Evolutionary conservation across 1,140 invertebrate genomes (phyloP).

Genomic region (Acyrthosiphon pisum): DNA sequence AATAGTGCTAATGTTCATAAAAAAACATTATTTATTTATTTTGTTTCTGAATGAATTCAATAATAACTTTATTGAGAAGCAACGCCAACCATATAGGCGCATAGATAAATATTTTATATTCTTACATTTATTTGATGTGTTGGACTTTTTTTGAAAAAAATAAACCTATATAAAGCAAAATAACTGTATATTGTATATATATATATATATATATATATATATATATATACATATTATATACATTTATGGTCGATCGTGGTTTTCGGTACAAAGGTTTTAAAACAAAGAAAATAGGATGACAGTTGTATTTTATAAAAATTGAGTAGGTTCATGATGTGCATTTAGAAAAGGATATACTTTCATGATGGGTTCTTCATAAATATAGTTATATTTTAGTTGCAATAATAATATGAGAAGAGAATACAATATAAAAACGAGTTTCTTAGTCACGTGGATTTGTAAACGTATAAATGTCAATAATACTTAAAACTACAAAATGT

Average conservation of each 20-base stretch:
- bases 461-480: not conserved
- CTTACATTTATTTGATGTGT: not conserved
- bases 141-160: not conserved
- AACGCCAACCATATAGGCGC: not conserved
- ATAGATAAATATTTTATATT: not conserved
- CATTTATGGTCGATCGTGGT: not conserved
- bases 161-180: not conserved
- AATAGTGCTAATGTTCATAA: not conserved
- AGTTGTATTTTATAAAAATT: not conserved
- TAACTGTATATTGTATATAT: too few relatives aligned
- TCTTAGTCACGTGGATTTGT: not conserved
- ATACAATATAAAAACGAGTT: not conserved
- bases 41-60: not conserved
- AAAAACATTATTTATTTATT: not conserved
- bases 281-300: not conserved
- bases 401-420: not conserved
- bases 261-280: not conserved
- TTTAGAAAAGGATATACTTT: not conserved
- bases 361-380: not conserved
- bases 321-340: not conserved
- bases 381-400: not conserved
- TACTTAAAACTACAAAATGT: not conserved
- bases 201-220: too few relatives aligned
- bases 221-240: not conserved
- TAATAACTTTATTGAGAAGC: not conserved